These are phyloP conservation scores for Coregonus ussuriensis DNA, from an alignment of 2,797 vertebrate species.

Conservation along the genomic window DNA sequence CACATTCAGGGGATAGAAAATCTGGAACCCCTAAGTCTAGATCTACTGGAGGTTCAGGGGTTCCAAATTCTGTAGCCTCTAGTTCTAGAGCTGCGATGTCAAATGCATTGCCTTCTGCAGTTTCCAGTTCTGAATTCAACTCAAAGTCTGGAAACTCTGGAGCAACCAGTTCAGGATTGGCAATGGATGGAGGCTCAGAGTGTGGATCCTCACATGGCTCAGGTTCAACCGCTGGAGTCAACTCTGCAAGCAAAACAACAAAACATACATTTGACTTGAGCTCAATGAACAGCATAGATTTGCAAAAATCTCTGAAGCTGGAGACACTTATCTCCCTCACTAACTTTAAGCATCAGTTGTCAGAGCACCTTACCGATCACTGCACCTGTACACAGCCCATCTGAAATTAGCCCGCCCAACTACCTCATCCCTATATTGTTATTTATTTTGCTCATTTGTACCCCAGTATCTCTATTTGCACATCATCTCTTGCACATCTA, in stretches of 20 bases:
- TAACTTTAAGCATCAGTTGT: too few relatives aligned
- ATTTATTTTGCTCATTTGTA: too few relatives aligned
- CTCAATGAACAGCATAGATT: not conserved
- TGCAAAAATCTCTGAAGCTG: too few relatives aligned
- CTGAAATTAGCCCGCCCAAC: too few relatives aligned
- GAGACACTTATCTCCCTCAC: too few relatives aligned
- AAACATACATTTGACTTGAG: conserved; percentile 29
- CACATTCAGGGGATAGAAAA: conserved; percentile 28
- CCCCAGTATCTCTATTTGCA: too few relatives aligned
- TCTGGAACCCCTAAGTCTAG: conserved; percentile 1
- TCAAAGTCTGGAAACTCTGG: conserved; percentile 72
- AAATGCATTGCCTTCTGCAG: conserved; percentile 36
- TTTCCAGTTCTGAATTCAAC: conserved; percentile 50
- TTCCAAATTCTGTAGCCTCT: conserved; percentile 48
- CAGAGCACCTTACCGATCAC: too few relatives aligned
- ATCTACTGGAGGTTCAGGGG: conserved; percentile 27
- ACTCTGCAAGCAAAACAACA: conserved; percentile 49
- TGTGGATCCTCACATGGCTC: conserved; percentile 20
- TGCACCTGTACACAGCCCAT: too few relatives aligned
- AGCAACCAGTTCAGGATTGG: conserved; percentile 47
- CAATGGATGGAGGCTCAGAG: conserved; percentile 17
- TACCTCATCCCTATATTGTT: too few relatives aligned
- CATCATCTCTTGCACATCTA: too few relatives aligned
- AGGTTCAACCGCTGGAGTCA: conserved; percentile 23
- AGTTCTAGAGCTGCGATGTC: conserved; percentile 58